Base-by-base conservation (phyloP, 2,888 invertebrate species). In the Papilio elwesi region DNA sequence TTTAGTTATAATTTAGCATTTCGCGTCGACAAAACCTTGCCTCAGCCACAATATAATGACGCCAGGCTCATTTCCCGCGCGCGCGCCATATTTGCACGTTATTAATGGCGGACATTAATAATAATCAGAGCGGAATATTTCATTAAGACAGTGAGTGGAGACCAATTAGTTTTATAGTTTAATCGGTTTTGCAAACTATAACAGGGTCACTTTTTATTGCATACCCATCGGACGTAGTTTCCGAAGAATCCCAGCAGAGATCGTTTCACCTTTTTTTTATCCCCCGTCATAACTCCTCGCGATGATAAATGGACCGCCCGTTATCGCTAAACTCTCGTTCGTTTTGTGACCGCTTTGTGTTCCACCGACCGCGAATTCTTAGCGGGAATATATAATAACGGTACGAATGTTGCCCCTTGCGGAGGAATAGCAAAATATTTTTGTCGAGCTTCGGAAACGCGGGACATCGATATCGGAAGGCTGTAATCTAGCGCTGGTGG, bases 131-230 rank as follows among this genome's bases (percentile, higher is more conserved):
- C 85, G 85, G 87, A 88, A 90, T 90, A 91, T 91, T 91, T 90
- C 88, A 91, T 92, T 90, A 88, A 87, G 87, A 87, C 87, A 85
- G 87, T 83, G 82, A 85, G 87, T 83, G 82, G 85, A 85, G 86
- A 84, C 86, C 86, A 87, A 87, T 89, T 87, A 90, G 85, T 89
- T 93, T 93, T 90, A 93, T 89, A 88, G 87, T 91, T 89, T 93
- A 92, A 93, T 93, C 89, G 89, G 87, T 84, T 86, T 91, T 84
- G 92, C 90, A 90, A 92, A 91, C 88, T 91, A 90, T 90, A 91
- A 88, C 90, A 87, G 87, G 84, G 85, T 87, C 87, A 84, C 84
- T 90, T 92, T 91, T 92, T 93, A 92, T 87, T 83, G 82, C 84
- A 77, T 80, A 79, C 81, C 83, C 84, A 84, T 85, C 83, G 85